Base-by-base conservation (phyloP, 2,797 vertebrate species). In the Diplodus sargus region DNA sequence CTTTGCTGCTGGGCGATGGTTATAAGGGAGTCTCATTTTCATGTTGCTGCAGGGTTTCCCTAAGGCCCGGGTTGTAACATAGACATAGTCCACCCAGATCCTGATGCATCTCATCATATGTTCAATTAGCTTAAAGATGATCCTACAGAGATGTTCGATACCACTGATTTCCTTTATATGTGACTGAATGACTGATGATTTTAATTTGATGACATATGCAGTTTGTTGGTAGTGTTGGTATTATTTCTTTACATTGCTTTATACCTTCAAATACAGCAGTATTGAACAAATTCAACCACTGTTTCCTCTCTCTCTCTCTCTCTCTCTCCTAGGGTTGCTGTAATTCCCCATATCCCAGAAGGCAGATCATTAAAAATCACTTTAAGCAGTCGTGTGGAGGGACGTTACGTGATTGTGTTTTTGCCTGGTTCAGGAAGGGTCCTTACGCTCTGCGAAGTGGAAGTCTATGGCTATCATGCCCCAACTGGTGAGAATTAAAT, bases 401-500 rank as follows among this genome's bases (percentile, higher is more conserved):
- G 89, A n/a, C 89, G 85, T 25, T 76, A 77, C n/a, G 87, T 86
- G 43, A 76, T 45, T 14, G 75, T 90, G 22, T 0, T 39, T 39
- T 1, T 86, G 0, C 73, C 77, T 7, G 85, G 85, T 52, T 0
- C 0, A 5, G 0, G 0, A 1, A 81, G 0, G 5, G 0, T n/a
- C 0, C 81, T 90, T 0, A 28, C 60, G 0, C 66, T 90, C 63
- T 89, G 89, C 5, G 87, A 90, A 53, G 75, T 90, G 70, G 89
- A 90, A 6, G 76, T 89, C 54, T 82, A 76, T 4, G 85, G 89
- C 2, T 89, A 85, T 10, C 76, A 1, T 1, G 70, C 74, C 4
- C 87, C 83, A 39, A 85, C 85, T n/a, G 89, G 84, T 87, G 67
- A 81, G 79, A 62, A 23, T 25, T 25, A 25, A 25, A 25, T 25